Evolutionary conservation across 2,888 invertebrate genomes (phyloP).

Genomic region (Cynaeus angustus): DNA sequence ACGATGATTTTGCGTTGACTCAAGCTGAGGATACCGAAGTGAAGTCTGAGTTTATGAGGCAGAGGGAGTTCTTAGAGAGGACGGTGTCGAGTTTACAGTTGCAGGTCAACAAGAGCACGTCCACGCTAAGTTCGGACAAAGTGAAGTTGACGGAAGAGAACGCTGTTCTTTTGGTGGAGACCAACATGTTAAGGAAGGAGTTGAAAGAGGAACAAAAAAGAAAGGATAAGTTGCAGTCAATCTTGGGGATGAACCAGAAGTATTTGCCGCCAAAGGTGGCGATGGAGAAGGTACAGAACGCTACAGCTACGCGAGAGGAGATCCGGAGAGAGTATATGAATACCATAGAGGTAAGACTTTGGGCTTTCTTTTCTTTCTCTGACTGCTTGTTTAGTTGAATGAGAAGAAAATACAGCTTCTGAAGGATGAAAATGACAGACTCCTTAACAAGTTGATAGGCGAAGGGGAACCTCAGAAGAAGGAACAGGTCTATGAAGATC

Average conservation of each 20-base stretch:
- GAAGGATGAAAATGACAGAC: conserved; percentile 67
- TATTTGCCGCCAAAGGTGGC: conserved; percentile 77
- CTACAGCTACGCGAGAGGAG: conserved; percentile 77
- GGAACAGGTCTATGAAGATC: not conserved
- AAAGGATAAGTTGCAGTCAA: conserved; percentile 82
- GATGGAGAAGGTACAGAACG: conserved; percentile 77
- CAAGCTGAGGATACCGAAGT: conserved; percentile 82
- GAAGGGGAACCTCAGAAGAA: conserved; percentile 4
- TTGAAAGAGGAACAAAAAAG: conserved; percentile 79
- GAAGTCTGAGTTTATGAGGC: conserved; percentile 84
- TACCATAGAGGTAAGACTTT: conserved; percentile 72
- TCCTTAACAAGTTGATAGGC: conserved; percentile 60
- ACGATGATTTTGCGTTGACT: conserved; percentile 79
- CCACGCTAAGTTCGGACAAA: conserved; percentile 68
- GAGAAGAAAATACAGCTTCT: conserved; percentile 73
- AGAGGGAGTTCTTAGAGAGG: conserved; percentile 86
- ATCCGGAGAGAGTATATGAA: conserved; percentile 75
- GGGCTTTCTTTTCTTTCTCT: not conserved
- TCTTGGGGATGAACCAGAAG: conserved; percentile 78
- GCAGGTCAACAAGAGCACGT: conserved; percentile 61
- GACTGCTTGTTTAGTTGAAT: conserved; percentile 15
- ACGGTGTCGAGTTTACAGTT: conserved; percentile 71
- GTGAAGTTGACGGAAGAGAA: conserved; percentile 79
- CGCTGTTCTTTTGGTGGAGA: conserved; percentile 82
- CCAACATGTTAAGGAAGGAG: conserved; percentile 83